These are phyloP conservation scores for Xestia c-nigrum DNA, from an alignment of 2,888 invertebrate species.

Conservation along the genomic window DNA sequence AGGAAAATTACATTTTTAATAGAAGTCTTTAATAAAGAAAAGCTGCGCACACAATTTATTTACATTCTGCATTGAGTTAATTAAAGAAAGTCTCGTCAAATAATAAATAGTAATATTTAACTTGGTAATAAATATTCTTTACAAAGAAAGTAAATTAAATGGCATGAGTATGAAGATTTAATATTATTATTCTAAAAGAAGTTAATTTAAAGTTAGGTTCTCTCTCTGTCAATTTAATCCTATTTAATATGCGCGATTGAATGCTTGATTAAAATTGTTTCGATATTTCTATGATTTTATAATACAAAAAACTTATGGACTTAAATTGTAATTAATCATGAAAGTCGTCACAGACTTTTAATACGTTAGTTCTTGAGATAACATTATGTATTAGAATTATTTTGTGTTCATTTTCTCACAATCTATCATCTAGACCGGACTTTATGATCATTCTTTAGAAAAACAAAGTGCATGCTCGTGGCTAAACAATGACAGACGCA, in stretches of 20 bases:
- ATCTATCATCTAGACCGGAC: neutral
- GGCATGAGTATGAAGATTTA: neutral
- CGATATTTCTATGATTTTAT: neutral
- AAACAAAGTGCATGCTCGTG: neutral
- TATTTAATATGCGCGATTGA: constrained; percentile 9
- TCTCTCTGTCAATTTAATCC: constrained; percentile 24
- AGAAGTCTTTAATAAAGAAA: constrained; percentile 18
- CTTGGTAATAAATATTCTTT: constrained; percentile 24
- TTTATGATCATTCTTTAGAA: neutral
- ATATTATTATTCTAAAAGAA: constrained; percentile 17
- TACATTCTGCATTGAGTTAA: constrained; percentile 34
- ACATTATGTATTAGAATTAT: neutral
- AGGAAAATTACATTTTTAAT: constrained; percentile 22
- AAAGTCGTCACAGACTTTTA: neutral
- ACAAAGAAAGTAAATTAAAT: constrained; percentile 24
- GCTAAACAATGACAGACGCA: neutral
- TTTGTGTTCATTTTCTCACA: neutral
- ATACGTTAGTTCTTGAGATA: neutral
- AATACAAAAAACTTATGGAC: neutral
- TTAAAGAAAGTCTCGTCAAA: constrained; percentile 45
- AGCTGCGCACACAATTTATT: constrained; percentile 24
- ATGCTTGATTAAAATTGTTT: constrained; percentile 22
- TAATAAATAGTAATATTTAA: constrained; percentile 32
- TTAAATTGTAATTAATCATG: neutral
- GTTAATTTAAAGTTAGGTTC: constrained; percentile 15